These are phyloP conservation scores for Daubentonia madagascariensis DNA, from an alignment of 2,113 vertebrate genomes.

Conservation along the genomic window DNA sequence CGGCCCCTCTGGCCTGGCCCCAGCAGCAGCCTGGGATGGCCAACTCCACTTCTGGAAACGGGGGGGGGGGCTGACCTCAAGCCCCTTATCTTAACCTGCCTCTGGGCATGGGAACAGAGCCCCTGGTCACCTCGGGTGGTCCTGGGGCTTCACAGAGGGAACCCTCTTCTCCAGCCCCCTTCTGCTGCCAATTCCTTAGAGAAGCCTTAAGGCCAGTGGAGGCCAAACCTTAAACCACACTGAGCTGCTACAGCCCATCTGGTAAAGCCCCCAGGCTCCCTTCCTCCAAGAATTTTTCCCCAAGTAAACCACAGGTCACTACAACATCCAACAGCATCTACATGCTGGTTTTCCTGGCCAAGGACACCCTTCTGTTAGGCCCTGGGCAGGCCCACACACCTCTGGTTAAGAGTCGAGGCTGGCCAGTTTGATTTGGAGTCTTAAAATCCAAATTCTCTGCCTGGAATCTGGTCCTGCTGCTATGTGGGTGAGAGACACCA, in stretches of 20 bases:
- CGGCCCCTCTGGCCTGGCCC: neutral
- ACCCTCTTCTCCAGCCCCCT: neutral
- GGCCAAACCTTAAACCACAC: neutral
- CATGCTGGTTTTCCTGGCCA: accelerated
- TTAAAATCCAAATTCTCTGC: neutral
- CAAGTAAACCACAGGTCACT: accelerated
- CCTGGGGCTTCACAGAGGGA: neutral
- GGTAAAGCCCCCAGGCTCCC: neutral
- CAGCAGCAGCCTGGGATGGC: neutral
- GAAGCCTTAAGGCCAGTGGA: neutral
- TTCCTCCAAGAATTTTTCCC: neutral
- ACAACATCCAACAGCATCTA: neutral
- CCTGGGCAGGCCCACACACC: accelerated
- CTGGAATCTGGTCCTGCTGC: neutral
- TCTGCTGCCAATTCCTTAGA: neutral
- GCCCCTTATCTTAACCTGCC: neutral
- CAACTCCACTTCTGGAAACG: neutral
- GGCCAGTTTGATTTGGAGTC: neutral
- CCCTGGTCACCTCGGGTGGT: accelerated
- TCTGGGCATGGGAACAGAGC: neutral
- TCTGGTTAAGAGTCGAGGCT: neutral
- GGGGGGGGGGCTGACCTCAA: neutral
- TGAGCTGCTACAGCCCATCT: neutral
- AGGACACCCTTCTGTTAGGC: too few species aligned
- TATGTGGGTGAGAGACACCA: accelerated